phyloP scores from a whole-genome alignment of 1,140 invertebrate species.

The Caenorhabditis latens region DNA sequence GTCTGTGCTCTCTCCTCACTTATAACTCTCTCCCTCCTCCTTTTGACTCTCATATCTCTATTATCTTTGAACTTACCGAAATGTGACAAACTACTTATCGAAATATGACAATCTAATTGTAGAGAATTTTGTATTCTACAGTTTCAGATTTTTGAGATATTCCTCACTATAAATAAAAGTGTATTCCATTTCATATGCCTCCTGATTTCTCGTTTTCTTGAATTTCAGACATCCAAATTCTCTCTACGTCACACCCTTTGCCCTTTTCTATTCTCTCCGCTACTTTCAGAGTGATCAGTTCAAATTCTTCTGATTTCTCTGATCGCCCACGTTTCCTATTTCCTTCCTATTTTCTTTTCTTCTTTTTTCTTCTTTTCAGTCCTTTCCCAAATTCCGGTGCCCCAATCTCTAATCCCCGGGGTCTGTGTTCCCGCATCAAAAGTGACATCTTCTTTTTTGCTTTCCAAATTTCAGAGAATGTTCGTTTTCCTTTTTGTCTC shows the following conservation, averaged over 20 bases:
- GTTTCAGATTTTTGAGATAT: too few species aligned
- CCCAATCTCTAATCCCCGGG: conserved; percentile 36
- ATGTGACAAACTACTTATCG: too few species aligned
- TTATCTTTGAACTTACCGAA: too few species aligned
- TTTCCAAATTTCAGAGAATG: conserved; percentile 42
- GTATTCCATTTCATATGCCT: not conserved
- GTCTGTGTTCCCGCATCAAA: conserved; percentile 9
- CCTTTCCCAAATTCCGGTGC: conserved; percentile 9
- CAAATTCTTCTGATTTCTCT: conserved; percentile 4
- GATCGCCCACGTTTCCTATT: conserved; percentile 45
- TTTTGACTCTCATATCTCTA: too few species aligned
- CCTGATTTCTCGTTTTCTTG: not conserved
- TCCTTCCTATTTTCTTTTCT: not conserved
- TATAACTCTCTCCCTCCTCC: too few species aligned
- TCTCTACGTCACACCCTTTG: not conserved
- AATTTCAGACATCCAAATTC: not conserved
- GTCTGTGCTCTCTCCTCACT: too few species aligned
- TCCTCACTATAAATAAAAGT: too few species aligned
- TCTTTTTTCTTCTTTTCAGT: not conserved
- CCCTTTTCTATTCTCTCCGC: not conserved
- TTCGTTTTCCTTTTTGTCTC: conserved; percentile 5
- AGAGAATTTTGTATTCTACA: too few species aligned
- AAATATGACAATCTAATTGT: too few species aligned
- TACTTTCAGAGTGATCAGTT: not conserved
- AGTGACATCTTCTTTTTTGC: conserved; percentile 27